Base-by-base conservation (phyloP, 2,888 invertebrate species). In the Carcina quercana region DNA sequence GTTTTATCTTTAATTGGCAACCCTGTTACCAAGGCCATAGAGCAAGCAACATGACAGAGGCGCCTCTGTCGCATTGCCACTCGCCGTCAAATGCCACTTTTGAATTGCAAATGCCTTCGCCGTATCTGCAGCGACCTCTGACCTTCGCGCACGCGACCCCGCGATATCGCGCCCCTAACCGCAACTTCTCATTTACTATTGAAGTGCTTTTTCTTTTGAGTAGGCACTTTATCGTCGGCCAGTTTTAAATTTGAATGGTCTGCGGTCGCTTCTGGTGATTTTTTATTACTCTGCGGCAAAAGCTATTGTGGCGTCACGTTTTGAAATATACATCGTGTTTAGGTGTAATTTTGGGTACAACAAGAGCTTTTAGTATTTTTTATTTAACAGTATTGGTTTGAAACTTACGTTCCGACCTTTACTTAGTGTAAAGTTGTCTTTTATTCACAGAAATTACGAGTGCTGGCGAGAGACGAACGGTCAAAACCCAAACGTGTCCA, bases 131-230 rank as follows among this genome's bases (percentile, higher is more conserved):
- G 31, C 53, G 53, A 51, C 50, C 52, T 51, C 22, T 49, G 47
- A 53, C 59, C 62, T 60, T 59, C 47, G 43, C 28, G 42, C 68
- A 63, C 63, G 64, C 63, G 51, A 63, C 42, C 46, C 38, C 43
- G 60, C 49, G 63, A 62, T 63, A 63, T 65, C 60, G 56, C 61
- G 44, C 42, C 38, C 43, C 35, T 50, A 46, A 34, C 51, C 46
- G 42, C 50, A 47, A 12, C 46, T 50, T 52, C 39, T 37, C 48
- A 53, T 52, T 55, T 43, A 44, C 45, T 41, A 35, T 38, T 43
- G 26, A 31, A 43, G 38, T 32, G 34, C 32, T 41, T 42, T 45
- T 37, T 45, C 38, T 36, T 38, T 37, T 13, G 19, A 19, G 28
- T 17, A 13, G 25, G 14, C 25, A n/a, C n/a, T 28, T n/a, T n/a